Percentiles rank a stretch among this genome's conserved stretches.
phyloP scores from a whole-genome alignment of 92 coral and sea anemone genomes.

The Porites evermanni region DNA sequence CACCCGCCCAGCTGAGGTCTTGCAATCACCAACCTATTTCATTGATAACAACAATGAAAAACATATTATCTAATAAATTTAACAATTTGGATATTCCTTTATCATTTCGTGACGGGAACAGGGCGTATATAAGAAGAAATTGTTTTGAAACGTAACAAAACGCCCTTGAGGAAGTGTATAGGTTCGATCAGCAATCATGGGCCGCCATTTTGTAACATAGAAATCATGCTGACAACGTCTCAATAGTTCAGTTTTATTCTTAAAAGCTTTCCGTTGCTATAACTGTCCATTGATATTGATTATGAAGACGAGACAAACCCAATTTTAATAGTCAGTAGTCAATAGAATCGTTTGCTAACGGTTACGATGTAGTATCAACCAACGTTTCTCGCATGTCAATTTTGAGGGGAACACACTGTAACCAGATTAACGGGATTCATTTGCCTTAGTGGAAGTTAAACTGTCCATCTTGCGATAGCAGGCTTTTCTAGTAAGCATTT shows the following conservation, averaged over 20 bases:
- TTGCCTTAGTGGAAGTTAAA: too few species aligned
- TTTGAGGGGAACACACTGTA: too few species aligned
- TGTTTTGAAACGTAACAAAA: not conserved
- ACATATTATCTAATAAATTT: not conserved
- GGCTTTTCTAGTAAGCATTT: not conserved
- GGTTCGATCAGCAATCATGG: not conserved
- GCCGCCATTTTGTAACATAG: slow-evolving; percentile 3
- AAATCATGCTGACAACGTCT: too few species aligned
- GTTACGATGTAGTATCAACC: too few species aligned
- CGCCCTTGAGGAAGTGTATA: slow-evolving; percentile 6
- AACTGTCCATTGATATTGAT: too few species aligned
- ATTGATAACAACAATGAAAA: not conserved
- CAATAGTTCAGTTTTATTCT: too few species aligned
- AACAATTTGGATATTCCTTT: not conserved
- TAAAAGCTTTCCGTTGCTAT: too few species aligned
- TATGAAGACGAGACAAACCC: too few species aligned
- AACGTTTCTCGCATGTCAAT: too few species aligned
- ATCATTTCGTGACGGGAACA: not conserved
- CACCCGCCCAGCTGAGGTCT: not conserved
- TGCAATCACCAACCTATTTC: not conserved
- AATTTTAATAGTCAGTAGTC: too few species aligned
- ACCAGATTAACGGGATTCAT: too few species aligned
- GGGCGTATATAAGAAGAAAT: not conserved
- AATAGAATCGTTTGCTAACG: too few species aligned
- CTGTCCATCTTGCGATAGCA: not conserved